A percentile compares a stretch with the other conserved stretches of the same genome.
Evolutionary conservation across 2,888 invertebrate genomes (phyloP).

Genomic region (Ichneumoninae sp.): DNA sequence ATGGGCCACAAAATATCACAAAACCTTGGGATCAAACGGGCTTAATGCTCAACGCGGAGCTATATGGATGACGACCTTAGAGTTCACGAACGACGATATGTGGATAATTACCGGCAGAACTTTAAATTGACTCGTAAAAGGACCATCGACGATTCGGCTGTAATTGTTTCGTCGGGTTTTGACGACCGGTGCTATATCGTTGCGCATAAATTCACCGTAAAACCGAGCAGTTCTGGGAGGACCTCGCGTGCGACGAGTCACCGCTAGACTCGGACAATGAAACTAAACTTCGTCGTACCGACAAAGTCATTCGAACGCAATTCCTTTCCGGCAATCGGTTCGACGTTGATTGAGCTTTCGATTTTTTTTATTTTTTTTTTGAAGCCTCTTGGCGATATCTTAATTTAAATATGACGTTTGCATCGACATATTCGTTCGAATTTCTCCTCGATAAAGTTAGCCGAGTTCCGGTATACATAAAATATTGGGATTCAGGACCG

Average conservation of each 20-base stretch:
- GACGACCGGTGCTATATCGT: neutral
- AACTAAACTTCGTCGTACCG: constrained; percentile 27
- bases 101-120: constrained; percentile 17
- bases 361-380: neutral
- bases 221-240: constrained; percentile 31
- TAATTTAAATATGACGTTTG: neutral
- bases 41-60: neutral
- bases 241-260: constrained; percentile 47
- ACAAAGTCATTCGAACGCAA: constrained; percentile 46
- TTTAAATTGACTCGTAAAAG: constrained; percentile 33
- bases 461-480: neutral
- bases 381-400: neutral
- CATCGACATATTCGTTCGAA: neutral
- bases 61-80: neutral
- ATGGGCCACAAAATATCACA: neutral
- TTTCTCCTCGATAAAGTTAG: neutral
- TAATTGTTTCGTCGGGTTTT: constrained; percentile 36
- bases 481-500: neutral
- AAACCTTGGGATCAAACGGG: neutral
- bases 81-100: constrained; percentile 16
- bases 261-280: constrained; percentile 16
- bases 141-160: constrained; percentile 29
- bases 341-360: constrained; percentile 31
- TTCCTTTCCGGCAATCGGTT: constrained; percentile 54
- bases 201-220: constrained; percentile 45